Base-by-base conservation (phyloP, 2,888 invertebrate genomes). In the Scaeva pyrastri region DNA sequence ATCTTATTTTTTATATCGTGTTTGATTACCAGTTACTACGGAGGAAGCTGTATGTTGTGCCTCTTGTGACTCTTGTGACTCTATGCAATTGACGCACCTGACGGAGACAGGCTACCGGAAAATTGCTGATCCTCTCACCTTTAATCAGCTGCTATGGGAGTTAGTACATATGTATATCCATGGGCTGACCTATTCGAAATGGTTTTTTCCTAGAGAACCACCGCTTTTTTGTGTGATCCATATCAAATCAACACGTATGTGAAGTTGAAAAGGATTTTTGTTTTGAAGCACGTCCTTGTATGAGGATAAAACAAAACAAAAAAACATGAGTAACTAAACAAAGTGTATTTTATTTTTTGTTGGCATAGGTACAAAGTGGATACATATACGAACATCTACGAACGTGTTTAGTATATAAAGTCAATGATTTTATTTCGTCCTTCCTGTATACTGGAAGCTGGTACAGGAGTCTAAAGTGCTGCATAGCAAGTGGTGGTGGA, bases 311-410 rank as follows among this genome's bases (percentile, higher is more conserved):
- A 52, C 26, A 26, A 56, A 31, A 52, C 14, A 26, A 56, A 56
- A 19, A 6, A 16, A 11, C 31, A 31, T 31, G 26, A 66, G 48
- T 36, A 66, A 66, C 48, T 82, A 70, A 83, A 39, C 73, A 62
- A 66, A 73, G 73, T 73, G 62, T 56, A 50, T 66, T 16, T n/a
- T n/a, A n/a, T n/a, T n/a, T n/a, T 74, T 60, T 74, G 60, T 80
- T 66, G 58, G 21, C 11, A 16, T 31, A 70, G 21, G 79, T 7
- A 41, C 43, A 43, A 4, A 52, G 60, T 31, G 50, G 19, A 64
- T 7, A 21, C n/a, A n/a, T n/a, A n/a, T n/a, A n/a, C n/a, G n/a
- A n/a, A n/a, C n/a, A n/a, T n/a, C n/a, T n/a, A n/a, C 6, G 62
- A 48, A 79, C 83, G 83, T 83, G 70, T 62, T 21, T n/a, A 21